Base-by-base conservation (phyloP, 1,140 invertebrate genomes). In the Trachymyrmex cornetzi region DNA sequence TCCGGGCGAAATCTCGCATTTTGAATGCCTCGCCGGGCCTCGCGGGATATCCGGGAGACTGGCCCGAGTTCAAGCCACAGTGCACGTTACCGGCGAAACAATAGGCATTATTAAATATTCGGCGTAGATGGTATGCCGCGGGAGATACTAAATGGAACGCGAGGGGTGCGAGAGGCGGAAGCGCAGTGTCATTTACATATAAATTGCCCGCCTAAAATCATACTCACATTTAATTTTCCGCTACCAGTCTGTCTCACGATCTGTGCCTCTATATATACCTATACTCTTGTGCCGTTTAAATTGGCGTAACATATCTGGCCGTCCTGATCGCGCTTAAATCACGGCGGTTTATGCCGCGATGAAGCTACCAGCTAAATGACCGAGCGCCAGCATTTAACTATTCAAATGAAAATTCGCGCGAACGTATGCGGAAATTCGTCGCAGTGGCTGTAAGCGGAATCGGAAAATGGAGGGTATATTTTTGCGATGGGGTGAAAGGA, bases 181-280 rank as follows among this genome's bases (percentile, higher is more conserved):
- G 64, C 72, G 81, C 63, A 24, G 89, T 88, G 88, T 85, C 91
- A 93, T 93, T 93, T 92, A 92, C 93, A 94, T 94, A 94, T 94
- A 94, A 94, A 94, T 94, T 93, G 93, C 89, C 86, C 88, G 71
- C 88, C 91, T 92, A 93, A 93, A 93, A 93, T 94, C 92, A 92
- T 92, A 91, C 90, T 92, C 90, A 89, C 90, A 93, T 94, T 94
- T 94, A 93, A 94, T 94, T 93, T 93, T 91, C 87, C 84, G 89
- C 86, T 85, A 87, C 75, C 67, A 74, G 66, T 77, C 77, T 57
- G 75, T 57, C 48, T 72, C 67, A 57, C 38, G 30, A 74, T 14
- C 80, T 61, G 67, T 61, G 19, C 27, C 57, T 67, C 59, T 63
- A 34, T 9, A 34, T 63, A 34, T 38, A 44, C 38, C 30, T n/a